Evolutionary conservation across 1,140 invertebrate species (phyloP).

Genomic region (Zaprionus taronus): DNA sequence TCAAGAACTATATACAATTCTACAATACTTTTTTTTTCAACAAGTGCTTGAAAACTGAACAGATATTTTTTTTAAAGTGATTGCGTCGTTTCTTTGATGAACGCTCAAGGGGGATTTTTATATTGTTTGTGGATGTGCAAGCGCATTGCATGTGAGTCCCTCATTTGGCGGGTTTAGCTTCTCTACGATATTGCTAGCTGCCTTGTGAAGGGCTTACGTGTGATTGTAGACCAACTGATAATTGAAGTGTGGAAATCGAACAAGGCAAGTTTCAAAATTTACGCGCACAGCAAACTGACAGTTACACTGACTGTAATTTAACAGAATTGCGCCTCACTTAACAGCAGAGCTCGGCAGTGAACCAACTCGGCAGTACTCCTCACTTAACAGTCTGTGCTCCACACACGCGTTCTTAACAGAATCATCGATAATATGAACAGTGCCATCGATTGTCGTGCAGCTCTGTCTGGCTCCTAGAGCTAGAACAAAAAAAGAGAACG

Average conservation of each 20-base stretch:
- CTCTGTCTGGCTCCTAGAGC: slow-evolving; percentile 24
- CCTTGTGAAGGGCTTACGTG: slow-evolving; percentile 84
- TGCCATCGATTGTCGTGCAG: slow-evolving; percentile 35
- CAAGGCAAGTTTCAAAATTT: slow-evolving; percentile 1
- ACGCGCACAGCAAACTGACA: slow-evolving; percentile 12
- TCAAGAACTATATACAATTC: background rate
- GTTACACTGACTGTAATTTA: background rate
- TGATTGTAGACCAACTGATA: slow-evolving; percentile 62
- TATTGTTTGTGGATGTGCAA: background rate
- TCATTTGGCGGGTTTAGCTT: slow-evolving; percentile 79
- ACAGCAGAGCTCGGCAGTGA: background rate
- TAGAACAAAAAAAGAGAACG: slow-evolving; percentile 35
- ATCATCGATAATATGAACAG: slow-evolving; percentile 20
- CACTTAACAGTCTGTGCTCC: slow-evolving; percentile 3
- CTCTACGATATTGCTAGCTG: slow-evolving; percentile 77
- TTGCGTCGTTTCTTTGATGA: background rate
- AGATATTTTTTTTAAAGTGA: slow-evolving; percentile 3
- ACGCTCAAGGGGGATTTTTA: background rate
- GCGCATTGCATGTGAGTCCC: slow-evolving; percentile 73
- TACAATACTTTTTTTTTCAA: background rate
- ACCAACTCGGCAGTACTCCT: slow-evolving; percentile 1
- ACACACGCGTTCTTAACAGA: slow-evolving; percentile 14
- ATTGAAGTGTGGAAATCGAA: background rate
- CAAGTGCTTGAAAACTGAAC: background rate
- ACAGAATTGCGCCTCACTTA: slow-evolving; percentile 1